Evolutionary conservation across 2,797 vertebrate genomes (phyloP).

Genomic region (Gila robusta): DNA sequence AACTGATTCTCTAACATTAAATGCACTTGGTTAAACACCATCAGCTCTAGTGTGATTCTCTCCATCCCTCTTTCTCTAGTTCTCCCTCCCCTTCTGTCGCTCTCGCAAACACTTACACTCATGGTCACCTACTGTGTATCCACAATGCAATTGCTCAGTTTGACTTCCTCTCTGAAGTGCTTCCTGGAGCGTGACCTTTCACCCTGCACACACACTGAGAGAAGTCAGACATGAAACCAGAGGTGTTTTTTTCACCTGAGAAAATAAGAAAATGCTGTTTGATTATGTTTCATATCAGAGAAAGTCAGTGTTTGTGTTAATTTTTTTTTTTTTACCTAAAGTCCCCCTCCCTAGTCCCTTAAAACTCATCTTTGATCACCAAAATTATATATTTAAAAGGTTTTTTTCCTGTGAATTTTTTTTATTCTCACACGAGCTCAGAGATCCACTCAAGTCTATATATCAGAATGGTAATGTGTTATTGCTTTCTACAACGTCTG

Average conservation of each 20-base stretch:
- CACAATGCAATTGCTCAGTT: constrained; percentile 25
- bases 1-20: constrained; percentile 1
- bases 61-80: constrained; percentile 22
- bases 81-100: neutral
- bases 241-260: constrained; percentile 25
- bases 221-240: constrained; percentile 11
- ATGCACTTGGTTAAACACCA: neutral
- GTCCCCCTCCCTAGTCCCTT: no score
- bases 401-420: no score
- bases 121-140: constrained; percentile 30
- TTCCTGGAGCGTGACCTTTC: constrained; percentile 51
- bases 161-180: constrained; percentile 46
- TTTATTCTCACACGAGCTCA: no score
- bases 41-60: neutral
- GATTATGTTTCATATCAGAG: neutral
- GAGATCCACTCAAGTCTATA: no score
- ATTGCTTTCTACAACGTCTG: no score
- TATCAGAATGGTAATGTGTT: no score
- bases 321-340: no score
- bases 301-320: neutral
- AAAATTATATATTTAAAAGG: no score
- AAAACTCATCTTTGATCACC: no score
- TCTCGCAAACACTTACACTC: constrained; percentile 26
- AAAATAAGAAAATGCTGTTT: constrained; percentile 17
- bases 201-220: constrained; percentile 37